Conservation (phyloP, 2,113 vertebrate species). For the Vulpes vulpes region DNA sequence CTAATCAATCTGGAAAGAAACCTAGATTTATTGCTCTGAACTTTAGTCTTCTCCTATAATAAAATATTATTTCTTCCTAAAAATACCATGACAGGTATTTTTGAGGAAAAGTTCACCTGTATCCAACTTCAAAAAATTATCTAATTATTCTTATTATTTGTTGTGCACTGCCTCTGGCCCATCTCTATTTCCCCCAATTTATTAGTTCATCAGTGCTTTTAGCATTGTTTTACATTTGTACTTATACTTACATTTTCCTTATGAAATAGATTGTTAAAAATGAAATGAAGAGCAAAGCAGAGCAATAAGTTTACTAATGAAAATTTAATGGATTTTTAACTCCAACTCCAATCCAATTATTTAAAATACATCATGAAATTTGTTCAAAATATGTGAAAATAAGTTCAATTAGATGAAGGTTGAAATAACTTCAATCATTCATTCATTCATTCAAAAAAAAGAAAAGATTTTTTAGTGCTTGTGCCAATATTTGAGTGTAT, state of each 20-base stretch:
- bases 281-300: constrained; percentile 11
- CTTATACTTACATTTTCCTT: not conserved
- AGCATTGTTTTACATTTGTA: not conserved
- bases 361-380: not conserved
- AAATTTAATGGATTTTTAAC: not conserved
- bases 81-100: not conserved
- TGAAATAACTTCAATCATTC: not conserved
- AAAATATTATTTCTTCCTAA: constrained; percentile 47
- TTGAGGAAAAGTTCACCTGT: constrained; percentile 32
- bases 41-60: not conserved
- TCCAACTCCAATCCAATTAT: not conserved
- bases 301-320: not conserved
- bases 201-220: not conserved
- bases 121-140: not conserved
- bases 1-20: constrained; percentile 3
- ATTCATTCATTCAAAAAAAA: constrained; percentile 1
- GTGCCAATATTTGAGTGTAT: not conserved
- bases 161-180: not conserved
- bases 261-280: not conserved
- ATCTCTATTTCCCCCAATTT: not conserved
- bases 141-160: not conserved
- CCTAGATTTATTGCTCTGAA: not conserved
- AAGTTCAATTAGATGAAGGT: not conserved
- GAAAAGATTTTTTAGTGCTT: not conserved
- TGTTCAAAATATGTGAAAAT: not conserved